phyloP scores from a whole-genome alignment of 2,797 vertebrate genomes.

The Sebastes reedi region DNA sequence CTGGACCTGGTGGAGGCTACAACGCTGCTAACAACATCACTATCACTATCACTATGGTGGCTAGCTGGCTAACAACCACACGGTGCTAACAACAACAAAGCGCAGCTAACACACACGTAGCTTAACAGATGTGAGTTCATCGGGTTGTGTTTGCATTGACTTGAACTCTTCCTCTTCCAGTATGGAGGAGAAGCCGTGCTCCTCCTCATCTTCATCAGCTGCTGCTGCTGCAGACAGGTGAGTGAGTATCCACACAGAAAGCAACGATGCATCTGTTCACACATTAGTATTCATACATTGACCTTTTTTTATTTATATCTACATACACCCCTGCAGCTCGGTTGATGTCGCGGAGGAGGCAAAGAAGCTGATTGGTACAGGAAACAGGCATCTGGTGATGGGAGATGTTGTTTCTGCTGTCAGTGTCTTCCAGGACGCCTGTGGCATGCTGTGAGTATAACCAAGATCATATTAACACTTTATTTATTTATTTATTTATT shows the following conservation, averaged over 20 bases:
- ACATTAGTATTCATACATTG: fast-evolving
- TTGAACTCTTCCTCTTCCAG: slow-evolving; percentile 49
- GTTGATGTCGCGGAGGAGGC: slow-evolving; percentile 91
- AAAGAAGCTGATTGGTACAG: slow-evolving; percentile 92
- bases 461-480: neutral
- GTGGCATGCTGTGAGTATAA: slow-evolving; percentile 92
- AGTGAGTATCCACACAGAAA: neutral
- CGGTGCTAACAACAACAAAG: slow-evolving; percentile 45
- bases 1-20: fast-evolving
- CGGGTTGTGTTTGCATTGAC: neutral
- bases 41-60: neutral
- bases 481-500: too few relatives aligned
- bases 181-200: slow-evolving; percentile 83
- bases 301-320: too few relatives aligned
- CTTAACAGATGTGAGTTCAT: fast-evolving
- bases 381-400: slow-evolving; percentile 96
- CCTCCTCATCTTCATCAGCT: slow-evolving; percentile 56
- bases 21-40: neutral
- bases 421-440: slow-evolving; percentile 94
- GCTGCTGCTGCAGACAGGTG: slow-evolving; percentile 72
- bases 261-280: neutral
- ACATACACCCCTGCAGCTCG: slow-evolving; percentile 27
- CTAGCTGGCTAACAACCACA: slow-evolving; percentile 30
- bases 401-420: slow-evolving; percentile 94
- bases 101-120: neutral